phyloP scores from a whole-genome alignment of 2,888 invertebrate genomes.

The Mythimna pallens region DNA sequence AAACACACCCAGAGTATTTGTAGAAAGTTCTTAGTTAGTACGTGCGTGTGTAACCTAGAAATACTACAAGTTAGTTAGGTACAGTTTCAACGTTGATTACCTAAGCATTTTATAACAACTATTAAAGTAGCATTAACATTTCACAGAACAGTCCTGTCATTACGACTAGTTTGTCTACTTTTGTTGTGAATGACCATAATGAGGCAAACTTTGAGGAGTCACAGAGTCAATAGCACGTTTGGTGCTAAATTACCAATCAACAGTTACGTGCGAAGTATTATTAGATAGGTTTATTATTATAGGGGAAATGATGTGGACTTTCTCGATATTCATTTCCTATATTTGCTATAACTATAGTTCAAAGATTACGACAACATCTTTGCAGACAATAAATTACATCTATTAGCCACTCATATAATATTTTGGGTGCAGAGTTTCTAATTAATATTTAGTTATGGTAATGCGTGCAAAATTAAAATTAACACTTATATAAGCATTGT shows the following conservation, averaged over 20 bases:
- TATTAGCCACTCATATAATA: not conserved
- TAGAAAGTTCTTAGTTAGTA: conserved; percentile 30
- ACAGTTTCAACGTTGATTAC: conserved; percentile 37
- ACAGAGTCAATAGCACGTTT: conserved; percentile 26
- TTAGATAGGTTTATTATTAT: conserved; percentile 14
- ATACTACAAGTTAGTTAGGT: not conserved
- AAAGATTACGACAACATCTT: not conserved
- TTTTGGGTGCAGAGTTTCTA: conserved; percentile 3
- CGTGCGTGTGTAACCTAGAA: conserved; percentile 13
- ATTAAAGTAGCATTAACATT: conserved; percentile 56
- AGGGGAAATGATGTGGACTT: not conserved
- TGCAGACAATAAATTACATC: not conserved
- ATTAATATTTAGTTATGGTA: conserved; percentile 38
- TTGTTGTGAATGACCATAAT: conserved; percentile 29
- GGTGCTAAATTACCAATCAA: conserved; percentile 48
- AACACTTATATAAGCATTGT: conserved; percentile 46
- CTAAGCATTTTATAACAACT: conserved; percentile 47
- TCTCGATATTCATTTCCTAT: not conserved
- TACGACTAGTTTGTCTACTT: conserved; percentile 33
- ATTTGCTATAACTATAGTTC: too few species aligned
- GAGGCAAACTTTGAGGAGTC: conserved; percentile 11
- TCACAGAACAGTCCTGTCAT: conserved; percentile 27
- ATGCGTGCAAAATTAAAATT: conserved; percentile 42
- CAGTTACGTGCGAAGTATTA: conserved; percentile 35
- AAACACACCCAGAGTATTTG: too few species aligned